These are phyloP conservation scores for Myopa testacea DNA, from an alignment of 2,888 invertebrate genomes.

Conservation along the genomic window DNA sequence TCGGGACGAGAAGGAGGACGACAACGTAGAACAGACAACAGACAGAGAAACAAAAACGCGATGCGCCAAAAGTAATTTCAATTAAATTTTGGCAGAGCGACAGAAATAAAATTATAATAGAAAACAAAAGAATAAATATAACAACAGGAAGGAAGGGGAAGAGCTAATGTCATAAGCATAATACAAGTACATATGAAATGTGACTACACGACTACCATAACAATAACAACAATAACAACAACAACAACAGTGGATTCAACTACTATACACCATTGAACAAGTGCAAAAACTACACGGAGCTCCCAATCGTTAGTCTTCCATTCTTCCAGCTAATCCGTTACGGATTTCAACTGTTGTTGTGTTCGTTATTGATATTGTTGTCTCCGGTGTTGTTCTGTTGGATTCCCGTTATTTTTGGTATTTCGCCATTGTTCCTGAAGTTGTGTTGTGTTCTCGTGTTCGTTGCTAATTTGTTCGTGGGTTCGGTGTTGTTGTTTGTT, in stretches of 20 bases:
- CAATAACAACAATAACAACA: conserved; percentile 48
- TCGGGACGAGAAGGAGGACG: not conserved
- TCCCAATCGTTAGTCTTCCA: not conserved
- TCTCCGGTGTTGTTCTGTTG: too few species aligned
- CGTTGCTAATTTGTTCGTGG: not conserved
- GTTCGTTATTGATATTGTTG: too few species aligned
- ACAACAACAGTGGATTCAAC: not conserved
- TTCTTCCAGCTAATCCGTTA: too few species aligned
- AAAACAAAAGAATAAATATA: conserved; percentile 51
- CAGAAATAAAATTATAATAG: not conserved
- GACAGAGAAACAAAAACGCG: not conserved
- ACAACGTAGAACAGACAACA: not conserved
- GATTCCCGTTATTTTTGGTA: too few species aligned
- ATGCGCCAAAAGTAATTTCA: conserved; percentile 15
- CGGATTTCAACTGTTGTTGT: not conserved
- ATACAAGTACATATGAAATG: too few species aligned
- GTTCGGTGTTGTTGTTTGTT: not conserved
- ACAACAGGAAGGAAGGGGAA: too few species aligned
- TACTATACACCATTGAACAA: not conserved
- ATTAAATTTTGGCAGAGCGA: not conserved
- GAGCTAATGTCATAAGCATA: too few species aligned
- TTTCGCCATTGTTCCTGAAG: not conserved
- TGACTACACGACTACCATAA: conserved; percentile 49
- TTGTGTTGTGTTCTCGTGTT: not conserved
- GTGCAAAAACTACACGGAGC: not conserved